Evolutionary conservation across 2,113 vertebrate species (phyloP), one percentile per base, ranked within the genome.

Genomic region (Laticauda laticaudata): DNA sequence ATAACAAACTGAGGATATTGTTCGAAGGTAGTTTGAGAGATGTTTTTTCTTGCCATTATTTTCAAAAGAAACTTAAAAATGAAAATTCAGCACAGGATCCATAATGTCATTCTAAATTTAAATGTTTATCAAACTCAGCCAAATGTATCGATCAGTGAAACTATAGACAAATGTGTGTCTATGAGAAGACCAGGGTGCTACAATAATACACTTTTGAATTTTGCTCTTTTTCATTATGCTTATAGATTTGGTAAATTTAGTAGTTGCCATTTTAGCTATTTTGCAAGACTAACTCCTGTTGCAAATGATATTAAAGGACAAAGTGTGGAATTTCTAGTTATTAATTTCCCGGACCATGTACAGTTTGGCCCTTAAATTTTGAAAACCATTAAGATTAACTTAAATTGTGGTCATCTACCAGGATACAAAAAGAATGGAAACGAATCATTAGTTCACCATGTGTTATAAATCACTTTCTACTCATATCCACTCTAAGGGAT

Each of bases 1-100:
- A 94, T 96, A 90, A 96, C 88, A 90, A 88, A 95, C 94, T 95
- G 96, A 95, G 96, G 96, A 96, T 92, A 85, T 29, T 81, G 75
- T 81, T 81, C 34, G 43, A 43, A 81, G 90, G 95, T 94, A 92
- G 93, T 94, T 95, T 95, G 55, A 96, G 95, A 94, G 39, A 93
- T 90, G 89, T 85, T 90, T n/a, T 57, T 86, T 8, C 24, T 43
- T 29, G 29, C 20, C 3, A 9, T 24, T 54, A 18, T 51, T 57
- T 93, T 87, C 45, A 54, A 39, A 93, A 51, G 11, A 51, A 81
- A 86, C 45, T 87, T 51, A 55, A 81, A 92, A 34, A 23, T 48
- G 34, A 39, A 45, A 88, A 69, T 54, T 43, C 18, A 81, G 34
- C 20, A 20, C 6, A 75, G 20, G 48, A 51, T 48, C 48, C 10